These are phyloP conservation scores for Drosophila prolongata DNA, from an alignment of 2,888 invertebrate genomes.

Conservation along the genomic window DNA sequence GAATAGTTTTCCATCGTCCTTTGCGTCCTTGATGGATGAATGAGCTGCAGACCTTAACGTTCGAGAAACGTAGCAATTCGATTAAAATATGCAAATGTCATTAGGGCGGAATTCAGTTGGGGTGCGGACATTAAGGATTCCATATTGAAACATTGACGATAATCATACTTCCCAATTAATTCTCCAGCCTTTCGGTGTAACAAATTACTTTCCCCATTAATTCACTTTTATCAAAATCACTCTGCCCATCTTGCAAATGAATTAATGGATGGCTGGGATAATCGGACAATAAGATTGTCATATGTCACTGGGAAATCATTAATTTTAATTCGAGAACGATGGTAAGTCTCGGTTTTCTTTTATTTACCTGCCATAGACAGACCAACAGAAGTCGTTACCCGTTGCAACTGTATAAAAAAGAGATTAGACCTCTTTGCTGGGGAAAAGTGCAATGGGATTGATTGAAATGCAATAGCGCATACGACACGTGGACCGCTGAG, in stretches of 20 bases:
- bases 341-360: constrained; percentile 23
- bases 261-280: constrained; percentile 56
- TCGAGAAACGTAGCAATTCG: constrained; percentile 43
- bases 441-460: constrained; percentile 23
- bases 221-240: not conserved
- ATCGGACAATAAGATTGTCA: constrained; percentile 18
- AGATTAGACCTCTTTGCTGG: constrained; percentile 27
- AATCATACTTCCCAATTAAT: constrained; percentile 23
- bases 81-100: constrained; percentile 72
- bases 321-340: constrained; percentile 40
- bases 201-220: constrained; percentile 27
- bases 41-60: constrained; percentile 15
- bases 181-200: not conserved
- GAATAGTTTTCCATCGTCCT: constrained; percentile 68
- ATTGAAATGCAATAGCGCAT: constrained; percentile 55
- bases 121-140: not conserved
- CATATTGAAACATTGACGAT: not conserved
- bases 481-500: constrained; percentile 42
- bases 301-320: constrained; percentile 38
- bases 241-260: constrained; percentile 8
- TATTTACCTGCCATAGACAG: constrained; percentile 2
- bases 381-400: constrained; percentile 6
- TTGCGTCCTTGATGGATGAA: constrained; percentile 57
- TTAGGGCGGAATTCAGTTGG: constrained; percentile 6
- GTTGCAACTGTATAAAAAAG: constrained; percentile 33